A percentile compares a stretch with the other conserved stretches of the same genome.
These are phyloP conservation scores for Thalassarche chlororhynchos DNA, from an alignment of 2,113 vertebrate species.

Conservation along the genomic window DNA sequence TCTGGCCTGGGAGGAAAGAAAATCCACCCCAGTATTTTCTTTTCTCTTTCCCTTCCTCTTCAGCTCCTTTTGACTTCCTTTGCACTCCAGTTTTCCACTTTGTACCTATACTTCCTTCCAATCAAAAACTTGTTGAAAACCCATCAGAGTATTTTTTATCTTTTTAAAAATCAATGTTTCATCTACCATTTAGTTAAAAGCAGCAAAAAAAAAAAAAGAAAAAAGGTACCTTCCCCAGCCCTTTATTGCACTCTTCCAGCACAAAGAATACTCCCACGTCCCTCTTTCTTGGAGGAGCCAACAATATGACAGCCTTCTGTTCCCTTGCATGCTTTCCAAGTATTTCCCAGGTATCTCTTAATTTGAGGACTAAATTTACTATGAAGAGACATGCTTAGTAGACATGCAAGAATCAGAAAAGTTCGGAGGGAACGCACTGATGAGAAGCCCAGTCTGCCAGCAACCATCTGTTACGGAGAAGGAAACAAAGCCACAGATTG, in stretches of 20 bases:
- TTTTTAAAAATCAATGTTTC: neutral
- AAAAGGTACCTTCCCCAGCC: neutral
- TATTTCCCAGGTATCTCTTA: slow-evolving; percentile 57
- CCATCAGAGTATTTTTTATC: neutral
- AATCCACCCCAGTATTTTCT: neutral
- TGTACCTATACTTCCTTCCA: neutral
- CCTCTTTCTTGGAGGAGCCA: neutral
- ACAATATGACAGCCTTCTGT: slow-evolving; percentile 34
- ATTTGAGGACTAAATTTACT: slow-evolving; percentile 37
- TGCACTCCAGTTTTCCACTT: neutral
- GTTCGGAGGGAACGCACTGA: neutral
- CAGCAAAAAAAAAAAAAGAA: neutral
- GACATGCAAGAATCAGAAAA: neutral
- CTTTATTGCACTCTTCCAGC: neutral
- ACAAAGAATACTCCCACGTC: neutral
- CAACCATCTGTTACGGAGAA: slow-evolving; percentile 49
- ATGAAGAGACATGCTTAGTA: neutral
- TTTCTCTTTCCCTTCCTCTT: neutral
- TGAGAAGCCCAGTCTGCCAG: slow-evolving; percentile 35
- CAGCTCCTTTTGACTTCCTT: neutral
- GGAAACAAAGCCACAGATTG: slow-evolving; percentile 54
- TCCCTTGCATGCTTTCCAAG: slow-evolving; percentile 38
- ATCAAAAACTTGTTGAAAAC: neutral
- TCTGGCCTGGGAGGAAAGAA: neutral
- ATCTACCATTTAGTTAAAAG: neutral